These are phyloP conservation scores for Manis crassicaudata DNA, from an alignment of 2,797 vertebrate genomes.

Conservation along the genomic window DNA sequence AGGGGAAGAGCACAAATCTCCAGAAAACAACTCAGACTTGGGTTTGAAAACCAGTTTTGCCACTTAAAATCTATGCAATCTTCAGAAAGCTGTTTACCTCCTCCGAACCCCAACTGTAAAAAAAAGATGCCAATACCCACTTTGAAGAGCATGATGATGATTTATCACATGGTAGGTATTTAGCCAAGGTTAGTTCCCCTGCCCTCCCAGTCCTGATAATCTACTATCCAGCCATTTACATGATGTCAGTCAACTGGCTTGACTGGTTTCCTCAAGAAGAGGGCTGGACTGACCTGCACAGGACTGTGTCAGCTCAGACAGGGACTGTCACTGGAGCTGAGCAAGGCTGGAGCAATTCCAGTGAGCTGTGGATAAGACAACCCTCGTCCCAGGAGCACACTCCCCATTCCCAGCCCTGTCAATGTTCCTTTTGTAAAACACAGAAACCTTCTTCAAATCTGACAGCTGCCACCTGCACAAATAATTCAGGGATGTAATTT, in stretches of 20 bases:
- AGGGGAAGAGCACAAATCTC: not conserved
- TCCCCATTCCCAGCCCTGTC: slow-evolving; percentile 79
- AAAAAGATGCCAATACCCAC: not conserved
- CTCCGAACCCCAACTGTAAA: not conserved
- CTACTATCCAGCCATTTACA: slow-evolving; percentile 21
- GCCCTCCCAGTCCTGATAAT: slow-evolving; percentile 14
- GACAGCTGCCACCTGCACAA: slow-evolving; percentile 89
- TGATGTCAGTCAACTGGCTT: slow-evolving; percentile 18
- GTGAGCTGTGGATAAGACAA: not conserved
- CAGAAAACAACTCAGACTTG: not conserved
- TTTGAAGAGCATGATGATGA: not conserved
- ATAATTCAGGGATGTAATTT: slow-evolving; percentile 86
- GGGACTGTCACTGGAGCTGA: not conserved
- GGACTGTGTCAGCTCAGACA: not conserved
- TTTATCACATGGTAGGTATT: not conserved
- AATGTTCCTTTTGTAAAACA: slow-evolving; percentile 86
- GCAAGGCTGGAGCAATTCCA: not conserved
- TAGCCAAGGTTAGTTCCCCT: not conserved
- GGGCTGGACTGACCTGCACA: not conserved
- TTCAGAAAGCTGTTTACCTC: slow-evolving; percentile 36
- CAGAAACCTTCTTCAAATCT: slow-evolving; percentile 82
- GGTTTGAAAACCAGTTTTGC: slow-evolving; percentile 59
- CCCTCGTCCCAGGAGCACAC: slow-evolving; percentile 33
- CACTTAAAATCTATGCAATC: slow-evolving; percentile 15
- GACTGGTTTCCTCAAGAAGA: slow-evolving; percentile 44